These are phyloP conservation scores for Torymus auratus DNA, from an alignment of 2,888 invertebrate genomes.

Conservation along the genomic window DNA sequence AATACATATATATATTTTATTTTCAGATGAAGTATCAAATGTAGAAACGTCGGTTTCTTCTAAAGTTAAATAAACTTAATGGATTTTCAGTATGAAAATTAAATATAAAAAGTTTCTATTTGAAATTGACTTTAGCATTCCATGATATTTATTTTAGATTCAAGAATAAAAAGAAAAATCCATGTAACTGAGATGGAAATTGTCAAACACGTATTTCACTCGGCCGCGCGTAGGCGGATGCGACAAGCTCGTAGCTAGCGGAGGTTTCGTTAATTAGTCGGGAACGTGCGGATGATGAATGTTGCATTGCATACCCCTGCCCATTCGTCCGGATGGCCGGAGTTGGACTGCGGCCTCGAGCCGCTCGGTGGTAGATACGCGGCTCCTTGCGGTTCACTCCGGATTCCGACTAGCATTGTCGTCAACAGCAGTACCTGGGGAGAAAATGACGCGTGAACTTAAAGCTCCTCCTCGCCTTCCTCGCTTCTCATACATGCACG, in stretches of 20 bases:
- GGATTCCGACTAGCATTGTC: slow-evolving; percentile 75
- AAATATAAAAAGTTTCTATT: too few relatives aligned
- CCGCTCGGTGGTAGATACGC: slow-evolving; percentile 79
- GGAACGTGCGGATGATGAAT: slow-evolving; percentile 41
- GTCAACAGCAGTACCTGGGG: slow-evolving; percentile 65
- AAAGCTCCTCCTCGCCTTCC: background rate
- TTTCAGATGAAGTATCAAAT: too few relatives aligned
- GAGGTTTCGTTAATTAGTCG: slow-evolving; percentile 59
- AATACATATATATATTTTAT: too few relatives aligned
- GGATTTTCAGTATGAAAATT: too few relatives aligned
- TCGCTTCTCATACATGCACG: background rate
- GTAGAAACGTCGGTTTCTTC: too few relatives aligned
- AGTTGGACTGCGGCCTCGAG: slow-evolving; percentile 60
- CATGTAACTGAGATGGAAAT: too few relatives aligned
- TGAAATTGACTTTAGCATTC: too few relatives aligned
- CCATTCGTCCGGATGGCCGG: slow-evolving; percentile 75
- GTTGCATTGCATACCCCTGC: slow-evolving; percentile 70
- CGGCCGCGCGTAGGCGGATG: too few relatives aligned
- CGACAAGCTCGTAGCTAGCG: background rate
- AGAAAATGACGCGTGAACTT: slow-evolving; percentile 42
- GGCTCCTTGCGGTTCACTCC: slow-evolving; percentile 77
- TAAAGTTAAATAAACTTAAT: too few relatives aligned
- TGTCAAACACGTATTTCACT: too few relatives aligned
- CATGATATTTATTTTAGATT: too few relatives aligned
- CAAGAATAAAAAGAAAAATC: too few relatives aligned